phyloP scores from a whole-genome alignment of 2,113 vertebrate genomes.

The Sciurus niger region DNA sequence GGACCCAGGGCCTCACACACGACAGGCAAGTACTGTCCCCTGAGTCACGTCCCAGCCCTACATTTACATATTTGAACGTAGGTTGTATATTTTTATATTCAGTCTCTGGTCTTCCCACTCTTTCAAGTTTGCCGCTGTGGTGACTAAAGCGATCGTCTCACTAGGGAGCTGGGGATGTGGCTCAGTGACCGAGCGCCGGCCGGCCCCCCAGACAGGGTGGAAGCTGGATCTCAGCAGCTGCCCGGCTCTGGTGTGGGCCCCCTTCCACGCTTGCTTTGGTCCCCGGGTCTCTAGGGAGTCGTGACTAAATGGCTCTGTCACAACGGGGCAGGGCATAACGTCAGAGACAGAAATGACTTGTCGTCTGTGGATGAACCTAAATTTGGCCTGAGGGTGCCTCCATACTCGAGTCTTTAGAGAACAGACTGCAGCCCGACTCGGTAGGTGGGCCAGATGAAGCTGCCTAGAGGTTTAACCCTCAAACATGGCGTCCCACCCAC shows the following conservation, averaged over 20 bases:
- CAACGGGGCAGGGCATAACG: neutral
- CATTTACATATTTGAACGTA: neutral
- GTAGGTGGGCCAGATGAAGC: neutral
- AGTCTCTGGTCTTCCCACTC: constrained; percentile 74
- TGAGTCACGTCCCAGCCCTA: neutral
- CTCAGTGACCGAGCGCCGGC: neutral
- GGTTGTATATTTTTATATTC: constrained; percentile 66
- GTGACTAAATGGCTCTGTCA: constrained; percentile 65
- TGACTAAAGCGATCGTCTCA: neutral
- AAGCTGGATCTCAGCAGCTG: constrained; percentile 62
- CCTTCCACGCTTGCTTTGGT: constrained; percentile 35
- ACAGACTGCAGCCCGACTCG: neutral
- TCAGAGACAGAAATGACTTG: neutral
- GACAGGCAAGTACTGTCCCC: no score
- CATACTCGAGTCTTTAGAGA: neutral
- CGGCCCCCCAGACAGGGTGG: constrained; percentile 62
- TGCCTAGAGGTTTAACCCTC: neutral
- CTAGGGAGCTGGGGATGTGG: neutral
- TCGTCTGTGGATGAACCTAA: neutral
- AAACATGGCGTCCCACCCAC: no score
- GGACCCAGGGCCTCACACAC: no score
- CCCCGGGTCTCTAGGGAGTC: constrained; percentile 70
- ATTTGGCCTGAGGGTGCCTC: neutral
- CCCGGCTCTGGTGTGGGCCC: constrained; percentile 39
- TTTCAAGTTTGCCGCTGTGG: constrained; percentile 78